phyloP scores from a whole-genome alignment of 1,140 invertebrate species.

The Heliconius congener region DNA sequence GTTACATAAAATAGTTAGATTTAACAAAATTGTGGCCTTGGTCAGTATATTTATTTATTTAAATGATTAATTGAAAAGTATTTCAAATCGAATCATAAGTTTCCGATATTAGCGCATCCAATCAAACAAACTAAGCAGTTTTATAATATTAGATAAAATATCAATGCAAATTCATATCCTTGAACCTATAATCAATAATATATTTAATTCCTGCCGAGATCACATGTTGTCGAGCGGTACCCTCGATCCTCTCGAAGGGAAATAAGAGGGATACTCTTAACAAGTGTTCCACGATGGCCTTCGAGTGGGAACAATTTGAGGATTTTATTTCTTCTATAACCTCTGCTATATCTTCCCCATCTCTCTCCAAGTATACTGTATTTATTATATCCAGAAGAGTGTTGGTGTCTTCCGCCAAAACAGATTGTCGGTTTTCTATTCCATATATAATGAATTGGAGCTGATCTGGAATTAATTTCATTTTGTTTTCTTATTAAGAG shows the following conservation, averaged over 20 bases:
- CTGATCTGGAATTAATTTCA: constrained; percentile 24
- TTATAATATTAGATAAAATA: neutral
- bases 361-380: constrained; percentile 21
- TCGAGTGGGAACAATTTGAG: neutral
- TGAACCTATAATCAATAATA: neutral
- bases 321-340: constrained; percentile 6
- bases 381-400: constrained; percentile 31
- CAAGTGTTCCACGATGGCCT: neutral
- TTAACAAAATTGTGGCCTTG: too few species aligned
- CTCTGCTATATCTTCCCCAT: constrained; percentile 18
- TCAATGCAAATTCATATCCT: neutral
- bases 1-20: too few species aligned
- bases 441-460: constrained; percentile 14
- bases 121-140: too few species aligned
- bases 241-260: neutral
- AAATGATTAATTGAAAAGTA: too few species aligned
- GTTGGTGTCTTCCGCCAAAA: constrained; percentile 24
- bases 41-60: too few species aligned
- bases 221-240: neutral
- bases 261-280: neutral
- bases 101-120: too few species aligned
- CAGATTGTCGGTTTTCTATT: constrained; percentile 18
- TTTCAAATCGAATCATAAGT: too few species aligned
- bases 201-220: neutral
- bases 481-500: too few species aligned